These are phyloP conservation scores for Anolis apletophallus DNA, from an alignment of 2,797 vertebrate species.

Conservation along the genomic window DNA sequence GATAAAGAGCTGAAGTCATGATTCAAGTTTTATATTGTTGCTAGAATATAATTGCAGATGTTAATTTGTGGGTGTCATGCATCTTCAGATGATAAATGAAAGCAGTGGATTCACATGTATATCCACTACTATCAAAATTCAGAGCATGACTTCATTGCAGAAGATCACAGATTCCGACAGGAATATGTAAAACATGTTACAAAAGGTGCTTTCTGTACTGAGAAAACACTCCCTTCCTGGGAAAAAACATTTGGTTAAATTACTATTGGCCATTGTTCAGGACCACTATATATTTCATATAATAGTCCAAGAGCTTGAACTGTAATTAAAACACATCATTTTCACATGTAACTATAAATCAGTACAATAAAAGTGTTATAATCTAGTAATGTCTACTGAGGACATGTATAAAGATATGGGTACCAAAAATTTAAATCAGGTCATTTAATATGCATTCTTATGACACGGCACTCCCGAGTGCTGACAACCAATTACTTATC, in stretches of 20 bases:
- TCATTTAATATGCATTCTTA: no score
- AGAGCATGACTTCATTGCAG: background rate
- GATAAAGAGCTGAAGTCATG: background rate
- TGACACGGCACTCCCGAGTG: no score
- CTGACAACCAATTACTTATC: background rate
- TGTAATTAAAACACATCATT: background rate
- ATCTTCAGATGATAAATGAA: background rate
- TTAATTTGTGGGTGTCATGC: background rate
- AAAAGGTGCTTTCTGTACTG: background rate
- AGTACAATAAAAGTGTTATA: background rate
- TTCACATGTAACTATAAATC: background rate
- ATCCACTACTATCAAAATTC: background rate
- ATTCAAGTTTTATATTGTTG: background rate
- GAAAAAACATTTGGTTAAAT: background rate
- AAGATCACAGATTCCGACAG: background rate
- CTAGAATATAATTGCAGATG: background rate
- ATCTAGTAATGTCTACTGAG: background rate
- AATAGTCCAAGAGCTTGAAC: background rate
- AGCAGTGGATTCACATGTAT: background rate
- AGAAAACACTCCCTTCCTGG: background rate
- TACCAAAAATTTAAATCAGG: background rate
- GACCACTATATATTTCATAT: background rate
- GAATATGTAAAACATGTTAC: background rate
- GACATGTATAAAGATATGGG: background rate
- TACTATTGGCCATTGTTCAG: background rate